Evolutionary conservation across 2,113 vertebrate species (phyloP).

Genomic region (Orthonyx spaldingii): DNA sequence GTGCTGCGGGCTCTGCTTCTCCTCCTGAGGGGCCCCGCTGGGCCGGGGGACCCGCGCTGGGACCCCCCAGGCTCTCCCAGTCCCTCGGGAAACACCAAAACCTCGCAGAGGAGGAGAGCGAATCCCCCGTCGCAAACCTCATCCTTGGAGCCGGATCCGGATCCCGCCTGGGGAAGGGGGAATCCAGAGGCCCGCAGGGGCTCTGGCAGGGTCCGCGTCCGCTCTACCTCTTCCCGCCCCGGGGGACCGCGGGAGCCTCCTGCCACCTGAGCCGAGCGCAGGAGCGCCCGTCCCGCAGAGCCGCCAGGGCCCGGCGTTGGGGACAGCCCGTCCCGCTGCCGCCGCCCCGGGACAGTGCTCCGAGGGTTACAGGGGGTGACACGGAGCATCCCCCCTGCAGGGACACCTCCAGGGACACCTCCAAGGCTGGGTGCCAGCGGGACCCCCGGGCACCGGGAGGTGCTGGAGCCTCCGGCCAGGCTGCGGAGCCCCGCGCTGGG

Average conservation of each 20-base stretch:
- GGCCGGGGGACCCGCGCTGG: rapidly evolving
- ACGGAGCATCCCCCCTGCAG: neutral
- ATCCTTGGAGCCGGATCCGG: neutral
- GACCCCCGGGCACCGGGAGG: rapidly evolving
- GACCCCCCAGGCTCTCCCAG: neutral
- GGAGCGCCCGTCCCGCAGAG: neutral
- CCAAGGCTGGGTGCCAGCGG: neutral
- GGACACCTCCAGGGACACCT: neutral
- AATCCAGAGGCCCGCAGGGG: rapidly evolving
- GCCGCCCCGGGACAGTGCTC: neutral
- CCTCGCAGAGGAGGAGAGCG: neutral
- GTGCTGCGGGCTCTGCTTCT: constrained; percentile 98
- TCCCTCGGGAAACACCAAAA: neutral
- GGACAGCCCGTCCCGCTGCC: neutral
- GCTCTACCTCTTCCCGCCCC: neutral
- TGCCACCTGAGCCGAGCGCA: constrained; percentile 65
- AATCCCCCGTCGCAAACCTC: neutral
- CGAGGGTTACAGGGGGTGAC: rapidly evolving
- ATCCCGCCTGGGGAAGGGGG: neutral
- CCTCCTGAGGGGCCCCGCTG: constrained; percentile 76
- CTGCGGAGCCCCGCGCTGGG: rapidly evolving
- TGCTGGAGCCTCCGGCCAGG: neutral
- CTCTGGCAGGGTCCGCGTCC: rapidly evolving
- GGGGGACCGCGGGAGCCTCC: neutral
- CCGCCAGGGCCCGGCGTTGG: neutral